A percentile compares a stretch with the other conserved stretches of the same genome.
These are phyloP conservation scores for Andrena bicolor DNA, from an alignment of 2,888 invertebrate genomes.

Conservation along the genomic window DNA sequence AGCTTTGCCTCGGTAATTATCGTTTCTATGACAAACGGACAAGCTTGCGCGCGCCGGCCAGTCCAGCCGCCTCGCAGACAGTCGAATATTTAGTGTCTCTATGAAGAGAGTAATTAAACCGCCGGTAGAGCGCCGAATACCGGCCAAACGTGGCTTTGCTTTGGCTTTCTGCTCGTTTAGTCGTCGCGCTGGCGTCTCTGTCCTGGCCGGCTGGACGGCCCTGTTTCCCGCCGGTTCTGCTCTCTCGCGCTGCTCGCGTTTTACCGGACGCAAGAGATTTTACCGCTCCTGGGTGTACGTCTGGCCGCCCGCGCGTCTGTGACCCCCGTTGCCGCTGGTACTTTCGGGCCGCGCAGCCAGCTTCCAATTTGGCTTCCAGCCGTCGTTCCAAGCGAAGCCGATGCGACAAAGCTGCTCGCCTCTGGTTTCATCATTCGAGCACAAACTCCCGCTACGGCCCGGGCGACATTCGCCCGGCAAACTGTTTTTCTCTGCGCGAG, in stretches of 20 bases:
- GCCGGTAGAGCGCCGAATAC: conserved; percentile 67
- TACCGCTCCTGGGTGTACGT: conserved; percentile 37
- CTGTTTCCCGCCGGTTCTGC: conserved; percentile 24
- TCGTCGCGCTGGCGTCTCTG: conserved; percentile 56
- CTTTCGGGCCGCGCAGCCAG: conserved; percentile 58
- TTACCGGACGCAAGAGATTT: conserved; percentile 65
- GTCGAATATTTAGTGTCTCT: conserved; percentile 70
- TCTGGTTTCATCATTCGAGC: conserved; percentile 62
- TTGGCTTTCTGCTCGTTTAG: conserved; percentile 70
- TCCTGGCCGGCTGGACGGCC: neutral
- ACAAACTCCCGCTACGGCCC: conserved; percentile 47
- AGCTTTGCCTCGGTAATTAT: conserved; percentile 65
- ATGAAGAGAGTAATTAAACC: conserved; percentile 71
- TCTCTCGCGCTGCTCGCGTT: conserved; percentile 50
- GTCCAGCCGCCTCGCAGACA: conserved; percentile 48
- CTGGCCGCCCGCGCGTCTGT: conserved; percentile 19
- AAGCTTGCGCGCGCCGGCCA: conserved; percentile 9
- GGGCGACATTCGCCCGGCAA: conserved; percentile 44
- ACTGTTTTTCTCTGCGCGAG: conserved; percentile 20
- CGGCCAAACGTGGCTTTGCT: conserved; percentile 69
- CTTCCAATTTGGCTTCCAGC: conserved; percentile 69
- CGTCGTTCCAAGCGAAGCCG: conserved; percentile 41
- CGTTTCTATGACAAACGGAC: conserved; percentile 53
- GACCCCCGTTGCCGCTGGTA: conserved; percentile 52
- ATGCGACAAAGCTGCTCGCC: conserved; percentile 65